phyloP scores from a whole-genome alignment of 2,888 invertebrate genomes.

The Cheilosia pagana region DNA sequence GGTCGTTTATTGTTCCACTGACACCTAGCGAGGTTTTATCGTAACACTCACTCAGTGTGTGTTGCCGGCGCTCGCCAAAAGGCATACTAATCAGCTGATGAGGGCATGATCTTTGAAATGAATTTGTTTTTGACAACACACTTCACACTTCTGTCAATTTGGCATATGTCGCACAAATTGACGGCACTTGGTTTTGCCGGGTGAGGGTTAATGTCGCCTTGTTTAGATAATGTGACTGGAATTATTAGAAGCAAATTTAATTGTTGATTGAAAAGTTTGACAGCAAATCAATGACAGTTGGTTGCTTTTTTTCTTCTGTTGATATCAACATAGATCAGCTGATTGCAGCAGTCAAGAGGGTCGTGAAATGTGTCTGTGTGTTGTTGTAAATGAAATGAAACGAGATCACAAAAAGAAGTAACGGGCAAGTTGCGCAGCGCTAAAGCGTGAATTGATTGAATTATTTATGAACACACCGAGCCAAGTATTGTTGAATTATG shows the following conservation, averaged over 20 bases:
- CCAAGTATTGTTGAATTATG: constrained; percentile 28
- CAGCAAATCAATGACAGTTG: neutral
- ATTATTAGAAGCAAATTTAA: neutral
- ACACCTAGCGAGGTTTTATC: constrained; percentile 35
- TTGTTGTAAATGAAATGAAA: constrained; percentile 33
- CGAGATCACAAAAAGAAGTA: neutral
- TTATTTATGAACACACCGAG: constrained; percentile 47
- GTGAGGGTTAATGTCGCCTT: constrained; percentile 10
- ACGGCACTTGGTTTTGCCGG: neutral
- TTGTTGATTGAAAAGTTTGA: constrained; percentile 4
- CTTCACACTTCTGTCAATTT: neutral
- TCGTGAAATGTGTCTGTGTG: neutral
- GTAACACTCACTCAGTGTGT: too few relatives aligned
- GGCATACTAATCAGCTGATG: constrained; percentile 33
- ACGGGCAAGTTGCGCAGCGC: constrained; percentile 1
- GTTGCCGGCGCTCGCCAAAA: constrained; percentile 6
- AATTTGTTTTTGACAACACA: constrained; percentile 37
- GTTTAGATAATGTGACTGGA: constrained; percentile 20
- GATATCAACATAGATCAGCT: neutral
- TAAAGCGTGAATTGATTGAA: constrained; percentile 53
- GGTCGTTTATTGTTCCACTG: constrained; percentile 4
- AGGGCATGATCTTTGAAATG: constrained; percentile 33
- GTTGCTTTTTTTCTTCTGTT: neutral
- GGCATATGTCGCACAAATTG: constrained; percentile 4
- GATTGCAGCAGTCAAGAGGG: neutral